Percentiles rank a stretch among this genome's conserved stretches.
Conservation (phyloP, 2,797 vertebrate genomes). For the Chromobotia macracanthus region DNA sequence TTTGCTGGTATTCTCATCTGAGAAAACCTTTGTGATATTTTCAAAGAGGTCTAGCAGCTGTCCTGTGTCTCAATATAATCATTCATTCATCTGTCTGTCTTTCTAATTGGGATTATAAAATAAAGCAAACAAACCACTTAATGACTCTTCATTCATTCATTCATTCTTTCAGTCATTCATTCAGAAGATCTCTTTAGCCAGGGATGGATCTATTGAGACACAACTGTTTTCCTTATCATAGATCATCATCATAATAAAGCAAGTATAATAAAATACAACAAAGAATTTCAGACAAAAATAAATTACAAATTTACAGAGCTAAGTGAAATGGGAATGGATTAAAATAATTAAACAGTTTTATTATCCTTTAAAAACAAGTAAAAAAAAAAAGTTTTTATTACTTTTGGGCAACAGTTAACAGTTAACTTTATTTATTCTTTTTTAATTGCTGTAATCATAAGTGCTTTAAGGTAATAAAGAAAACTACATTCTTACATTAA, state of each 20-base stretch:
- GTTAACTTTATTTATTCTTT: too few species aligned
- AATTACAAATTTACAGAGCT: neutral
- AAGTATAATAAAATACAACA: neutral
- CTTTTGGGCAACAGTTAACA: too few species aligned
- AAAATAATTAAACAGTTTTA: neutral
- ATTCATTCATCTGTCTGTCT: neutral
- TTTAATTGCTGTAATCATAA: too few species aligned
- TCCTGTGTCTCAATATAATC: neutral
- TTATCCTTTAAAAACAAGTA: too few species aligned
- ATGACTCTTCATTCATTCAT: neutral
- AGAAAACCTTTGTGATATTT: neutral
- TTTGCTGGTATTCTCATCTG: neutral
- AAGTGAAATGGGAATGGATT: neutral
- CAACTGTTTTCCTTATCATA: neutral
- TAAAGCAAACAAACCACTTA: neutral
- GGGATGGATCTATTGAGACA: neutral
- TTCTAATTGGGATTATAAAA: neutral
- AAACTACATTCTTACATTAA: too few species aligned
- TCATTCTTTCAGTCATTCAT: neutral
- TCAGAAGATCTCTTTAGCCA: neutral
- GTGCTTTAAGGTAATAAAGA: too few species aligned
- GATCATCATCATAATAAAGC: neutral
- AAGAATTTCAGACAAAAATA: neutral
- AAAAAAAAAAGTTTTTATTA: too few species aligned
- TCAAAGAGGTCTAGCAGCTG: conserved; percentile 4